Evolutionary conservation across 2,888 invertebrate genomes (phyloP), one percentile per base, ranked within the genome.

Genomic region (Odontocerum albicorne): DNA sequence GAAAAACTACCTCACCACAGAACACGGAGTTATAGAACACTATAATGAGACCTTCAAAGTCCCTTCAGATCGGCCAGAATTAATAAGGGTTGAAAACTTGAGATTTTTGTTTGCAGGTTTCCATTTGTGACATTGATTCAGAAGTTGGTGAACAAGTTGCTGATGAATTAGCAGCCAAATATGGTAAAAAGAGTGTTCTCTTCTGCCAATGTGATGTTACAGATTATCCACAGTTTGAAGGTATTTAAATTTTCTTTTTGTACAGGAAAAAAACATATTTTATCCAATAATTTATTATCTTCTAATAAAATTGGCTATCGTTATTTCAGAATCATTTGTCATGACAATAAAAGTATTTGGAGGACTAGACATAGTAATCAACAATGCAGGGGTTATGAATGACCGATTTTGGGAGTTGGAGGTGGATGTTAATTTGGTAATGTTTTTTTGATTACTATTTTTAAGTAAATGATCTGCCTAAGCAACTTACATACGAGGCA

Each of bases 301-400:
- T 10, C 6, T 7, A 27, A 27, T 7, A 27, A 27, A 27, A 27
- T 27, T n/a, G n/a, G 22, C n/a, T n/a, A n/a, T n/a, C n/a, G n/a
- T n/a, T n/a, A n/a, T 75, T 75, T 20, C 73, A 87, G 88, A 87
- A 73, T 85, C 88, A 13, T 88, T 88, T 67, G 84, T 86, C 67
- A 84, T 83, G 66, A 87, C 88, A 19, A 80, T 86, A 65, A 81
- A 86, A 20, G 83, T 84, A 61, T 84, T 86, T 64, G 89, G 88
- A 44, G 80, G 84, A 39, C 74, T 90, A 62, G 89, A 90, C 68
- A 86, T 90, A 60, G 87, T 90, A 10, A 82, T 89, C 59, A 90
- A 90, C 71, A 90, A 90, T 70, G 90, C 90, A 7, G 90, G 89
- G 2, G 84, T 88, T 33, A 84, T 88, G 83, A 87, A 87, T 67